These are phyloP conservation scores for Thinocorus orbignyianus DNA, from an alignment of 2,113 vertebrate genomes.

Conservation along the genomic window DNA sequence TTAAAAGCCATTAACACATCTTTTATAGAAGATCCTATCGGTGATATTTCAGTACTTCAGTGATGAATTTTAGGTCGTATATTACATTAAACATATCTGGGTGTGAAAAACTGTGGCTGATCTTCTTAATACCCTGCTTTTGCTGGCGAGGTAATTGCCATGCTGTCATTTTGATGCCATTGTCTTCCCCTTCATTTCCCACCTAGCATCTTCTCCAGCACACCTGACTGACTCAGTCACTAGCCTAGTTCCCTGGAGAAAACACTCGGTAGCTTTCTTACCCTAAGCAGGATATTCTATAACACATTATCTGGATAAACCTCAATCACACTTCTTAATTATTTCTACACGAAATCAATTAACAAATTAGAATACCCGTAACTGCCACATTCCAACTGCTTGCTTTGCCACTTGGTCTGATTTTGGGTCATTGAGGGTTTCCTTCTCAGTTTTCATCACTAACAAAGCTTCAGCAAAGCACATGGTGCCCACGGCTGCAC, in stretches of 20 bases:
- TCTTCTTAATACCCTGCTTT: neutral
- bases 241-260: neutral
- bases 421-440: neutral
- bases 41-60: slow-evolving; percentile 8
- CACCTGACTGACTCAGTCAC: neutral
- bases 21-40: neutral
- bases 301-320: neutral
- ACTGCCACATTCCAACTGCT: neutral
- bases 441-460: neutral
- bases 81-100: slow-evolving; percentile 8
- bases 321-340: neutral
- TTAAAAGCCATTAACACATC: slow-evolving; percentile 24
- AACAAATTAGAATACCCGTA: neutral
- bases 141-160: neutral
- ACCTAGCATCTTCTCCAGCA: neutral
- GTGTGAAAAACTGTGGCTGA: neutral
- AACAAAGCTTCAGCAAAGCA: neutral
- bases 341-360: neutral
- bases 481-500: neutral
- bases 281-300: neutral
- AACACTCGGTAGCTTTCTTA: neutral
- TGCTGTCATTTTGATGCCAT: neutral
- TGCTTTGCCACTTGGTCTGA: neutral
- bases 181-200: neutral
- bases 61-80: neutral